Percentiles rank a stretch among this genome's conserved stretches.
These are phyloP conservation scores for Anniella stebbinsi DNA, from an alignment of 2,797 vertebrate species.

Conservation along the genomic window DNA sequence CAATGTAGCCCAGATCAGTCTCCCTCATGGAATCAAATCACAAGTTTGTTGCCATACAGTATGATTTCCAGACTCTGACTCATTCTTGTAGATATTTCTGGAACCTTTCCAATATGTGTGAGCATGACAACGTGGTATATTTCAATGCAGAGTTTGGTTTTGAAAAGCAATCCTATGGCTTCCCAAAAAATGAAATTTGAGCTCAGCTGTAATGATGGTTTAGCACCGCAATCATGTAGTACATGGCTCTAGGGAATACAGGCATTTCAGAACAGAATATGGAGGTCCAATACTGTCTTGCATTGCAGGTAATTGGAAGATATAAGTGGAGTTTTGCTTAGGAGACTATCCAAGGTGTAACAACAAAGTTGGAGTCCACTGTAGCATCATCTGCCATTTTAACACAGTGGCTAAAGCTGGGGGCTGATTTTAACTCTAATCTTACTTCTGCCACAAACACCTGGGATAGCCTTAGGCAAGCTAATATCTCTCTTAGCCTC, in stretches of 20 bases:
- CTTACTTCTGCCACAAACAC: not conserved
- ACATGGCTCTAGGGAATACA: conserved; percentile 14
- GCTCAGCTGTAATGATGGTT: conserved; percentile 5
- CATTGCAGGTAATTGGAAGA: not conserved
- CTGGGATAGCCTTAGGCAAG: not conserved
- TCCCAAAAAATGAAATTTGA: conserved; percentile 32
- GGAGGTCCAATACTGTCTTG: not conserved
- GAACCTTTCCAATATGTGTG: conserved; percentile 14
- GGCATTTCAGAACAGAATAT: not conserved
- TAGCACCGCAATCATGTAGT: conserved; percentile 7
- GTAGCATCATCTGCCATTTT: not conserved
- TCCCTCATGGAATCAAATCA: conserved; percentile 14
- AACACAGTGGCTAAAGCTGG: not conserved
- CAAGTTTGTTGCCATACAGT: conserved; percentile 5
- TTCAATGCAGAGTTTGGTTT: conserved; percentile 16
- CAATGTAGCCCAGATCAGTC: conserved; percentile 18
- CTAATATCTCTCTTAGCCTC: not conserved
- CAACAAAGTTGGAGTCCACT: not conserved
- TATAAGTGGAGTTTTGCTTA: not conserved
- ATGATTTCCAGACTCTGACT: conserved; percentile 35
- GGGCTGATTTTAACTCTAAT: not conserved
- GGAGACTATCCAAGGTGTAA: not conserved
- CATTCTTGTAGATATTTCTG: conserved; percentile 30
- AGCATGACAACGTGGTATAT: conserved; percentile 9
- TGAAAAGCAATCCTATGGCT: conserved; percentile 11